These are phyloP conservation scores for Choristoneura rosaceana DNA, from an alignment of 2,888 invertebrate species.

Conservation along the genomic window DNA sequence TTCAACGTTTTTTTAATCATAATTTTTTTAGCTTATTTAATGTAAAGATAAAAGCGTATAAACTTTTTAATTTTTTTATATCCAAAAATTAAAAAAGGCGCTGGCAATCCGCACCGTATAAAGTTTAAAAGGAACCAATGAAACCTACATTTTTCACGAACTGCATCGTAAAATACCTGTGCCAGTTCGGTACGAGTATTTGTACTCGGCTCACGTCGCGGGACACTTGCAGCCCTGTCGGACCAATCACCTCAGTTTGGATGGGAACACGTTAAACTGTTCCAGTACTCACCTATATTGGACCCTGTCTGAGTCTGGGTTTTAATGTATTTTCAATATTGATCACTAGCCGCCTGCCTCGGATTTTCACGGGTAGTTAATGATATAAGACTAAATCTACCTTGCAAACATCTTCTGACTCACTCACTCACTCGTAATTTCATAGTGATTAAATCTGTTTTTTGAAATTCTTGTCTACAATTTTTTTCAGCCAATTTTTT, in stretches of 20 bases:
- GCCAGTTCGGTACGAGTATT: slow-evolving; percentile 50
- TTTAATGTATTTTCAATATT: slow-evolving; percentile 20
- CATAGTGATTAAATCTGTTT: too few species aligned
- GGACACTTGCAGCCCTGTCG: slow-evolving; percentile 78
- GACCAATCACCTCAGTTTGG: slow-evolving; percentile 78
- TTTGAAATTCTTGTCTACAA: too few species aligned
- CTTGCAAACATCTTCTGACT: too few species aligned
- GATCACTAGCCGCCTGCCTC: neutral
- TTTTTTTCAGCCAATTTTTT: too few species aligned
- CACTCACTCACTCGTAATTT: too few species aligned
- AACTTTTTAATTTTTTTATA: too few species aligned
- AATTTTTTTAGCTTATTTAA: too few species aligned
- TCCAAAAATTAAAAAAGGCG: too few species aligned
- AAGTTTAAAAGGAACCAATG: slow-evolving; percentile 23
- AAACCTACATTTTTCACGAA: slow-evolving; percentile 37
- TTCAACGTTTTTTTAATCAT: too few species aligned
- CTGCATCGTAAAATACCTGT: slow-evolving; percentile 42
- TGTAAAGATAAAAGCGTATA: too few species aligned
- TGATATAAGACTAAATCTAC: too few species aligned
- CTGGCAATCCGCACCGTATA: neutral
- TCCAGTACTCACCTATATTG: slow-evolving; percentile 53
- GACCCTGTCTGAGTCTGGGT: slow-evolving; percentile 44
- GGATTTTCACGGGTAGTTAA: too few species aligned
- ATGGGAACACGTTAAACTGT: slow-evolving; percentile 75
- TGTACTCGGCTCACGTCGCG: slow-evolving; percentile 70